phyloP scores from a whole-genome alignment of 2,888 invertebrate genomes.

The Steinernema scapterisci region DNA sequence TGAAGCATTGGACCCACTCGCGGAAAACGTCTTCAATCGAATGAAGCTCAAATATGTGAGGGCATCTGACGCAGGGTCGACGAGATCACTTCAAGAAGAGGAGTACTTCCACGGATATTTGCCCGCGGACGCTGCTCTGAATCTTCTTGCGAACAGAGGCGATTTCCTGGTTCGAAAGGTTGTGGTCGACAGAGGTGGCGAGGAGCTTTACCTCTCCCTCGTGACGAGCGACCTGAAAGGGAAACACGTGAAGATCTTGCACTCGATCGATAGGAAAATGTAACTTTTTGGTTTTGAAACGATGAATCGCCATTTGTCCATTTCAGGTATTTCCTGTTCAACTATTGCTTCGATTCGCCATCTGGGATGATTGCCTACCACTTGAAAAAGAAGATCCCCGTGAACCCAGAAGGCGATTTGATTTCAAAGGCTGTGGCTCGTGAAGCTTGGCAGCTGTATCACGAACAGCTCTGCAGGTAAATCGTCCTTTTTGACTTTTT shows the following conservation, averaged over 20 bases:
- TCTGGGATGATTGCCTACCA: slow-evolving; percentile 43
- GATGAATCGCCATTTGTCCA: background rate
- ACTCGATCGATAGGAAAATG: background rate
- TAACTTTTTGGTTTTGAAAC: background rate
- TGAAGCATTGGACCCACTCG: too few species aligned
- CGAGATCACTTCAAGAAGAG: background rate
- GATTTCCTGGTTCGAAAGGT: slow-evolving; percentile 31
- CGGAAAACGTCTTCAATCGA: background rate
- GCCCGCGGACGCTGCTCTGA: background rate
- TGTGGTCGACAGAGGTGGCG: background rate
- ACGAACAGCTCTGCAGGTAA: slow-evolving; percentile 36
- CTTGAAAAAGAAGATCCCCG: slow-evolving; percentile 15
- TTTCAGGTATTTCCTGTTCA: slow-evolving; percentile 1
- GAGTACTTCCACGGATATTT: slow-evolving; percentile 23
- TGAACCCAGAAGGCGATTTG: slow-evolving; percentile 20
- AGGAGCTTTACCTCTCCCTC: slow-evolving; percentile 26
- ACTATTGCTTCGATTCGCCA: slow-evolving; percentile 28
- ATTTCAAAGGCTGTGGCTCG: slow-evolving; percentile 33
- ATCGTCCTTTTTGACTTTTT: background rate
- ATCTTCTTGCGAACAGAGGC: slow-evolving; percentile 2
- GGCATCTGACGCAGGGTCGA: slow-evolving; percentile 7
- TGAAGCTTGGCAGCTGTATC: slow-evolving; percentile 41
- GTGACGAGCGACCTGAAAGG: background rate
- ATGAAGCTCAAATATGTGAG: slow-evolving; percentile 1
- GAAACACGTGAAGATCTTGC: background rate